Evolutionary conservation across 1,140 invertebrate species (phyloP).

Genomic region (Rhagoletis pomonella): DNA sequence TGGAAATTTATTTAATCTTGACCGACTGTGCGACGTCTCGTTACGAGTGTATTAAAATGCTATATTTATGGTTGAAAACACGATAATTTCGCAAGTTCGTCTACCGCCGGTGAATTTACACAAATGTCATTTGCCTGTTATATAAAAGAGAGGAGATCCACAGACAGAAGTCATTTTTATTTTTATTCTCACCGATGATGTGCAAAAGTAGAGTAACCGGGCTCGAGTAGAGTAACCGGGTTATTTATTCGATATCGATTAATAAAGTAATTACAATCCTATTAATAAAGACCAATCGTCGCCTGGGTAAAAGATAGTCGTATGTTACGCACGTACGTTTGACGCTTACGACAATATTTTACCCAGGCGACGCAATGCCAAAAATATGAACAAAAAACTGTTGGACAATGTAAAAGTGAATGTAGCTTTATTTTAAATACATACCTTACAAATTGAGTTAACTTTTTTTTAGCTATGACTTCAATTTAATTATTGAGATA

Average conservation of each 20-base stretch:
- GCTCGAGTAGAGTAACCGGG: not conserved
- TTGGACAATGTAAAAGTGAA: too few relatives aligned
- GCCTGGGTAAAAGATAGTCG: too few relatives aligned
- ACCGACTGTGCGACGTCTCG: not conserved
- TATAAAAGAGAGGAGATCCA: constrained; percentile 5
- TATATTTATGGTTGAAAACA: not conserved
- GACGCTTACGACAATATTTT: too few relatives aligned
- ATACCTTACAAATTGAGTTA: not conserved
- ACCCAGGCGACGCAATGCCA: too few relatives aligned
- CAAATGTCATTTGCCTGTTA: constrained; percentile 42
- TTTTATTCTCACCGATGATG: constrained; percentile 30
- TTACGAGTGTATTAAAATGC: not conserved
- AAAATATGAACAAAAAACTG: too few relatives aligned
- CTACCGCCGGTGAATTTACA: constrained; percentile 37
- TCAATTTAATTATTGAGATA: not conserved
- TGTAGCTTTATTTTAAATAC: not conserved
- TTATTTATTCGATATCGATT: too few relatives aligned
- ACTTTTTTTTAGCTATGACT: not conserved
- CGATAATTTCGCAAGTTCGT: constrained; percentile 38
- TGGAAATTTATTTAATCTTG: constrained; percentile 17
- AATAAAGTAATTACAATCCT: too few relatives aligned
- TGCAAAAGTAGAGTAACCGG: not conserved
- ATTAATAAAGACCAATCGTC: too few relatives aligned
- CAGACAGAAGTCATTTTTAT: constrained; percentile 28
- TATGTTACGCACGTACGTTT: too few relatives aligned